Conservation (phyloP, 2,888 invertebrate genomes). For the Drosophila anceps region DNA sequence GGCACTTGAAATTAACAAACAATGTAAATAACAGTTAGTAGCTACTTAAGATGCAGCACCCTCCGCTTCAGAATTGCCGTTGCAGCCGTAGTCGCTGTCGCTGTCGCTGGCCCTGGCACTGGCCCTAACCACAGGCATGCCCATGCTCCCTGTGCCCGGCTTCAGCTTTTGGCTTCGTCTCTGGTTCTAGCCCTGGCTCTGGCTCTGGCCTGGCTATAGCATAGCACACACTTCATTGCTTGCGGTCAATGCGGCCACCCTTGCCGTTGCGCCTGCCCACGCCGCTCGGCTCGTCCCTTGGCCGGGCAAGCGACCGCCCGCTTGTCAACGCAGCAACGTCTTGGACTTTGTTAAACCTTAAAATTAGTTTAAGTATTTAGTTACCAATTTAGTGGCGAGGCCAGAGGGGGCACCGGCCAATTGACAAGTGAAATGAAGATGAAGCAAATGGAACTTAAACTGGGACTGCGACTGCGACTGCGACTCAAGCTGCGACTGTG, state of each 20-base stretch:
- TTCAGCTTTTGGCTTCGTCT: constrained; percentile 19
- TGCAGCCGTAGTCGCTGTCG: constrained; percentile 7
- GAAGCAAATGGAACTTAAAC: constrained; percentile 34
- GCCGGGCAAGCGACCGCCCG: constrained; percentile 17
- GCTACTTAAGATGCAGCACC: constrained; percentile 67
- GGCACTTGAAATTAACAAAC: constrained; percentile 70
- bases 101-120: constrained; percentile 21
- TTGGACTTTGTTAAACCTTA: constrained; percentile 82
- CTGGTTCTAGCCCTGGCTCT: constrained; percentile 26
- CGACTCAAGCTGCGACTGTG: constrained; percentile 38
- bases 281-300: constrained; percentile 6
- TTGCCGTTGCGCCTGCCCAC: constrained; percentile 10
- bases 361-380: constrained; percentile 82
- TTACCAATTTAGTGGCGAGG: constrained; percentile 76
- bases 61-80: constrained; percentile 18
- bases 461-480: constrained; percentile 15
- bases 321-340: constrained; percentile 68
- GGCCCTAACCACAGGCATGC: constrained; percentile 39
- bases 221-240: constrained; percentile 61
- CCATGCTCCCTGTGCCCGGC: constrained; percentile 8
- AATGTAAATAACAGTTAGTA: constrained; percentile 81
- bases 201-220: constrained; percentile 1
- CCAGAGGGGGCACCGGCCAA: constrained; percentile 21
- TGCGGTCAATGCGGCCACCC: constrained; percentile 71
- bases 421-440: constrained; percentile 55